Conservation (phyloP, 2,113 vertebrate species). For the Girardinichthys multiradiatus region DNA sequence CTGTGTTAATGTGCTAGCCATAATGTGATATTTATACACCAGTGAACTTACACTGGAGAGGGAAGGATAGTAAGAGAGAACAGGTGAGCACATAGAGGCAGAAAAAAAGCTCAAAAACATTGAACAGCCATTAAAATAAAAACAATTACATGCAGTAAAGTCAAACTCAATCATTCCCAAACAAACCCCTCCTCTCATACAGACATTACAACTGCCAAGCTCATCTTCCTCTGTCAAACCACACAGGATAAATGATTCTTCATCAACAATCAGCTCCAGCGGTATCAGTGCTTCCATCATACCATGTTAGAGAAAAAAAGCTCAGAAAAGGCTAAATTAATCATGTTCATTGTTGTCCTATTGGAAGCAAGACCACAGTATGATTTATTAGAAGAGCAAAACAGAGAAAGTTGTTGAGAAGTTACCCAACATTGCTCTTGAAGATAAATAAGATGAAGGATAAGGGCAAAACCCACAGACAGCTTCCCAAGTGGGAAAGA, state of each 20-base stretch:
- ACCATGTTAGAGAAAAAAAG: background rate
- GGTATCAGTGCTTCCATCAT: background rate
- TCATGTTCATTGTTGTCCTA: background rate
- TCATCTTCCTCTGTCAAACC: background rate
- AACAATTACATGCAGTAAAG: slow-evolving; percentile 15
- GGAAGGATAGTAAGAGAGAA: background rate
- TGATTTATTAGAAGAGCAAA: too few relatives aligned
- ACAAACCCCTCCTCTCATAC: slow-evolving; percentile 12
- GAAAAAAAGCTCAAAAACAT: slow-evolving; percentile 17
- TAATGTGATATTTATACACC: slow-evolving; percentile 16
- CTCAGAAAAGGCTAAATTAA: background rate
- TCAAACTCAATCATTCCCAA: background rate
- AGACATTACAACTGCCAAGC: slow-evolving; percentile 19
- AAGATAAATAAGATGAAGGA: background rate
- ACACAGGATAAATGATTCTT: slow-evolving; percentile 15
- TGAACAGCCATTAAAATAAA: slow-evolving; percentile 30
- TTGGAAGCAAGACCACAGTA: too few relatives aligned
- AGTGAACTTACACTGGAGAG: slow-evolving; percentile 19
- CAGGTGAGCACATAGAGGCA: slow-evolving; percentile 13
- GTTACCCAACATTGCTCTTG: background rate
- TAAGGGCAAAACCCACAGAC: background rate
- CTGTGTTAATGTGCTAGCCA: slow-evolving; percentile 14
- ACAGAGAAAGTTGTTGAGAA: too few relatives aligned
- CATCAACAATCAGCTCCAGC: slow-evolving; percentile 3
- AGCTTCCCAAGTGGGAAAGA: background rate